Base-by-base conservation (phyloP, 2,888 invertebrate genomes). In the Pantelozetes paolii region DNA sequence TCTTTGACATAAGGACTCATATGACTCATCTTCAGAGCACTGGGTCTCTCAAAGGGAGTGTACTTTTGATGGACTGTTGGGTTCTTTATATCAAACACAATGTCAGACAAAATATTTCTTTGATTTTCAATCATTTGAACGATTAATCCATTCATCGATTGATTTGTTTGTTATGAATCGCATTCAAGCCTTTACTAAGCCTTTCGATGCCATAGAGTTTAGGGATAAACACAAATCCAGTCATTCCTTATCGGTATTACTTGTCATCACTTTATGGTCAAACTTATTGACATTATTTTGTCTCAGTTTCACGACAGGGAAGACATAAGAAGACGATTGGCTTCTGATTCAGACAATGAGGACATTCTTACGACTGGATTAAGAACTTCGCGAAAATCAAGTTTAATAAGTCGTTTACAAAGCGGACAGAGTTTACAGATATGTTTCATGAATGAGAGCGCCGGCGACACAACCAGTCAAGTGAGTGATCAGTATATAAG, bases 401-500 rank as follows among this genome's bases (percentile, higher is more conserved):
- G 90, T 82, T 86, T 93, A 79, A 92, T 93, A 82, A 89, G 93
- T 77, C 86, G 94, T 79, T 86, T 94, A 79, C 91, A 92, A 85
- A 81, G 82, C 67, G 82, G 92, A 79, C 93, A 90, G 89, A 94
- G 93, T 85, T 88, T 94, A 71, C 94, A 94, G 86, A 93, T 95
- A 80, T 94, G 94, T 85, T 94, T 94, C 84, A 92, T 94, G 91
- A 94, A 94, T 83, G 94, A 95, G 83, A 90, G 42, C 23, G 74
- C 40, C 15, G 70, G 67, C 36, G 45, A 69, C 28, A 36, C 50
- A 11, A 59, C 18, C 30, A 50, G 20, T 57, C 70, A 28, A 5
- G 42, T 62, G 36, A 59, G 48, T 62, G 11, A 18, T 40, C 28
- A 5, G 2, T 67, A 30, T 18, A 11, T 62, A 18, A 2, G 3